Conservation (phyloP, 2,888 invertebrate species). For the Eumerus sabulonum region DNA sequence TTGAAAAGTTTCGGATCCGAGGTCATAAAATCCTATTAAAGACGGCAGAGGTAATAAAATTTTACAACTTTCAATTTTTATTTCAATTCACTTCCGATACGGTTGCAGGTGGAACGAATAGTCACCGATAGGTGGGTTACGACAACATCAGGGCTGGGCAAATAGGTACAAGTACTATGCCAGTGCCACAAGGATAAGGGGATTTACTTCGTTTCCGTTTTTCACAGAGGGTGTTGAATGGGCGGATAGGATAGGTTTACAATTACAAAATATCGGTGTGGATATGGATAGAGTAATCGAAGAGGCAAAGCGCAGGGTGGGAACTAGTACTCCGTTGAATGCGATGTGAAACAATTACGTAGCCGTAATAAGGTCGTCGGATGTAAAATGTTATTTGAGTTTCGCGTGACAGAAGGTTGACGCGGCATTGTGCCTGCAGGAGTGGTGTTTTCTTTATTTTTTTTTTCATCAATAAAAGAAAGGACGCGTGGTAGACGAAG, state of each 20-base stretch:
- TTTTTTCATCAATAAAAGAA: no score
- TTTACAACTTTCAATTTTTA: slow-evolving; percentile 77
- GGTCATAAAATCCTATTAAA: slow-evolving; percentile 66
- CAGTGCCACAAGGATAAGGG: slow-evolving; percentile 25
- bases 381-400: slow-evolving; percentile 61
- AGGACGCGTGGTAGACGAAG: background rate
- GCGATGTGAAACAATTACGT: slow-evolving; percentile 51
- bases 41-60: slow-evolving; percentile 72
- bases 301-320: background rate
- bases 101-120: slow-evolving; percentile 2
- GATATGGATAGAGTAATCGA: background rate
- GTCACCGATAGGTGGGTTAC: background rate
- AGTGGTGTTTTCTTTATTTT: no score
- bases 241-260: slow-evolving; percentile 45
- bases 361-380: slow-evolving; percentile 55
- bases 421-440: no score
- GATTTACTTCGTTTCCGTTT: background rate
- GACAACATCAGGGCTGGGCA: no score
- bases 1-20: slow-evolving; percentile 51
- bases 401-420: slow-evolving; percentile 57
- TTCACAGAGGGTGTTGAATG: slow-evolving; percentile 11
- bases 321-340: background rate
- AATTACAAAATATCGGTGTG: slow-evolving; percentile 40
- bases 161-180: slow-evolving; percentile 30
- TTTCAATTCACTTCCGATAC: slow-evolving; percentile 69